Evolutionary conservation across 2,888 invertebrate species (phyloP), one percentile per base, ranked within the genome.

Genomic region (Athalia cordata): DNA sequence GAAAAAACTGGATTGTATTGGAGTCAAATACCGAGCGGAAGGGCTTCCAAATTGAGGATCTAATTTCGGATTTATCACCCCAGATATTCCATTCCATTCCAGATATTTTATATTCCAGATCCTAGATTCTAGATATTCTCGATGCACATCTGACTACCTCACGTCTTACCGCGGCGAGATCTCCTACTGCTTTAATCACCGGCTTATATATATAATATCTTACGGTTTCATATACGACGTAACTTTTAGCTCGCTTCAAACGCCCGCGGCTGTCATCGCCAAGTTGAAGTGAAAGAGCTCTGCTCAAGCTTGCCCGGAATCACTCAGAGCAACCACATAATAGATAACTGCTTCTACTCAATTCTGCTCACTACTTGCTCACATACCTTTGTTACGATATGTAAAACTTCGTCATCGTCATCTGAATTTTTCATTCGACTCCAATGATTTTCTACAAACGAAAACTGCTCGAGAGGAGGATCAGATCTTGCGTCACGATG

Each of bases 221-320:
- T 55, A 9, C 55, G 55, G n/a, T 11, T 55, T n/a, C 55, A 55
- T 4, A 55, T 7, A 72, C 45, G 45, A 8, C 47, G 47, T 55
- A n/a, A 59, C 52, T 13, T 59, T 11, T 67, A 72, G 13, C 45
- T 13, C 72, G 72, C 7, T 47, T 13, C n/a, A 72, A 59, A 8
- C 59, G 72, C 72, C 72, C 5, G 13, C 7, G 72, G 72, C 72
- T 72, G 59, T 72, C 72, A 59, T 59, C 72, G 52, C 72, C 4
- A 59, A 72, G 57, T 45, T 47, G 72, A 59, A 72, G 72, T 59
- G 72, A 72, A 72, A 72, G 72, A 72, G 59, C 57, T 57, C 5
- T 50, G 11, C 57, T 47, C 43, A 47, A 43, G 47, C 15, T 29
- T 59, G 5, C 8, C n/a, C 15, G 59, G 15, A 43, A 5, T 9